Conservation (phyloP, 2,797 vertebrate species). For the Pampus argenteus region DNA sequence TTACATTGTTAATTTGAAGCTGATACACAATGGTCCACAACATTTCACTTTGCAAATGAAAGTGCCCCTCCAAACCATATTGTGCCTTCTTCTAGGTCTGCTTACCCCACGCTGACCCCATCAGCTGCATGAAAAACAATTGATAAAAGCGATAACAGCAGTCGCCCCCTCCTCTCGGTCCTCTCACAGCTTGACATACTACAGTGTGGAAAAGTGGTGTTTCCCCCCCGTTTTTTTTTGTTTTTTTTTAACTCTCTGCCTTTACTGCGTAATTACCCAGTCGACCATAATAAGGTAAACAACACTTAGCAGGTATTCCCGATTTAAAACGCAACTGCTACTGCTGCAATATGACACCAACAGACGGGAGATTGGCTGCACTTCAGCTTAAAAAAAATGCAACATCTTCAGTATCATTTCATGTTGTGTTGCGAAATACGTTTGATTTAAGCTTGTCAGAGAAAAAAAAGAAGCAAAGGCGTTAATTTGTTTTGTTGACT, state of each 20-base stretch:
- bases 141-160: conserved; percentile 76
- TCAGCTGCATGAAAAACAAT: conserved; percentile 76
- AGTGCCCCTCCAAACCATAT: conserved; percentile 62
- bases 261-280: conserved; percentile 34
- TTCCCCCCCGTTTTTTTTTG: conserved; percentile 10
- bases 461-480: not conserved
- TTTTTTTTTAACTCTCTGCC: conserved; percentile 15
- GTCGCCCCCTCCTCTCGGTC: conserved; percentile 54
- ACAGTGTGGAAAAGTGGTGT: conserved; percentile 50
- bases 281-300: conserved; percentile 51
- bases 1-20: conserved; percentile 65
- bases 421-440: not conserved
- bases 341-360: conserved; percentile 70
- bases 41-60: conserved; percentile 79
- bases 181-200: conserved; percentile 68
- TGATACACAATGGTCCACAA: conserved; percentile 64
- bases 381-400: conserved; percentile 10
- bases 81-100: conserved; percentile 64
- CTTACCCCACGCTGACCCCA: conserved; percentile 81
- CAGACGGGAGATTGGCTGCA: conserved; percentile 7
- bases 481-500: not conserved
- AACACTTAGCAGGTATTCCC: conserved; percentile 29
- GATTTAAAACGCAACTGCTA: conserved; percentile 32
- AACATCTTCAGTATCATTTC: not conserved
- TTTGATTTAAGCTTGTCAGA: not conserved